Base-by-base conservation (phyloP, 2,113 vertebrate genomes). In the Pandion haliaetus region DNA sequence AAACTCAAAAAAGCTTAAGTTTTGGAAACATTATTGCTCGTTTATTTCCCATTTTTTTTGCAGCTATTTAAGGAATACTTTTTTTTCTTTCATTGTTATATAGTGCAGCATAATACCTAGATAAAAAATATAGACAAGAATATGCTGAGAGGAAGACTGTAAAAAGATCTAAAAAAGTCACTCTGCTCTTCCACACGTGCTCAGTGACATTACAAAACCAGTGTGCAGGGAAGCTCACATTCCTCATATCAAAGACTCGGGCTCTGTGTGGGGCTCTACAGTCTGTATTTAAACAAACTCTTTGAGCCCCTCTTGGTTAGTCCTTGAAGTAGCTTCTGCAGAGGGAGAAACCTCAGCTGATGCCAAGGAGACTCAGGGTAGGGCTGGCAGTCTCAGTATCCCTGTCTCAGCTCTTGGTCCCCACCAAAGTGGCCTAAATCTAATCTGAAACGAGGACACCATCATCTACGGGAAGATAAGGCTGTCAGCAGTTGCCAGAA, bases 1-100 rank as follows among this genome's bases (percentile, higher is more conserved):
- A 77, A 62, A 34, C 83, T 95, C 88, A 90, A 86, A 94, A 96
- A 86, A 40, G 34, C 69, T 91, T 92, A 84, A 24, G 6, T 90
- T 95, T 25, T 45, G 70, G 96, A 93, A 86, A 90, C 66, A 88
- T 79, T 91, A 86, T 42, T 85, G 91, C 89, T 85, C 24, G 34
- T 76, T 93, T 49, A 49, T 67, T 94, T 94, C 87, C 80, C 24
- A 4, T 59, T 91, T 91, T 92, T 91, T 63, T 74, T 77, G 21
- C 72, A 88, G 77, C 45, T 89, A 65, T 88, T 81, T 82, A 91
- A 92, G 69, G 89, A 77, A 81, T 50, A 66, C 76, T 86, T 84
- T 29, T 91, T 81, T 29, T 88, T 81, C 93, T 92, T 88, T 42
- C 36, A 21, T 31, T 82, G 69, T 80, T 40, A 55, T 12, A 61